Evolutionary conservation across 1,140 invertebrate genomes (phyloP), one percentile per base, ranked within the genome.

Genomic region (Habropoda laboriosa): DNA sequence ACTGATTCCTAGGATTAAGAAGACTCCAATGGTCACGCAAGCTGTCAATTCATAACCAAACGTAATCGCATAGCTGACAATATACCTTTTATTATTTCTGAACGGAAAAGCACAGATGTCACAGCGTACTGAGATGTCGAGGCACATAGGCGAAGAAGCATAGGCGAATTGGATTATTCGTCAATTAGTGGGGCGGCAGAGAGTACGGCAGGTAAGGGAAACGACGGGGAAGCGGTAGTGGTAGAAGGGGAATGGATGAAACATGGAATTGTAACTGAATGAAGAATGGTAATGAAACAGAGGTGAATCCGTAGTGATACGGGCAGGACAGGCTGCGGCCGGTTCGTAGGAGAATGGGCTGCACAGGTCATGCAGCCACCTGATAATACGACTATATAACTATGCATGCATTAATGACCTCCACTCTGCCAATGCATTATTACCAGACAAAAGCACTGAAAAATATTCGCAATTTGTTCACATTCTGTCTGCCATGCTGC

Each of bases 261-360:
- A 85, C 82, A 85, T 80, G 83, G 81, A 86, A 86, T 86, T 78
- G 83, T 79, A 42, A 80, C 49, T 85, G 83, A 86, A 86, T 86
- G 79, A n/a, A n/a, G 79, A 81, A 86, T 80, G 68, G 83, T 86
- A 86, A 86, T 86, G 82, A 81, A 86, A 86, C 83, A 79, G 58
- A 81, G 68, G 82, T 79, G 82, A 85, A 85, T 85, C 60, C 68
- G 68, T 35, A n/a, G 68, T 76, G 73, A 84, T 86, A 77, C 57
- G 70, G 49, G 38, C n/a, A 38, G 73, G 66, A 63, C 77, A 60
- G 83, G 68, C n/a, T 27, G 38, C 67, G 38, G 53, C n/a, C 35
- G 40, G 38, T 47, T 10, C n/a, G 55, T 13, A 27, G 38, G 75
- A 82, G 67, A 79, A 73, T 79, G 47, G 61, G 13, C 42, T 58